phyloP scores from a whole-genome alignment of 1,140 invertebrate genomes.

The Drosophila serrata region DNA sequence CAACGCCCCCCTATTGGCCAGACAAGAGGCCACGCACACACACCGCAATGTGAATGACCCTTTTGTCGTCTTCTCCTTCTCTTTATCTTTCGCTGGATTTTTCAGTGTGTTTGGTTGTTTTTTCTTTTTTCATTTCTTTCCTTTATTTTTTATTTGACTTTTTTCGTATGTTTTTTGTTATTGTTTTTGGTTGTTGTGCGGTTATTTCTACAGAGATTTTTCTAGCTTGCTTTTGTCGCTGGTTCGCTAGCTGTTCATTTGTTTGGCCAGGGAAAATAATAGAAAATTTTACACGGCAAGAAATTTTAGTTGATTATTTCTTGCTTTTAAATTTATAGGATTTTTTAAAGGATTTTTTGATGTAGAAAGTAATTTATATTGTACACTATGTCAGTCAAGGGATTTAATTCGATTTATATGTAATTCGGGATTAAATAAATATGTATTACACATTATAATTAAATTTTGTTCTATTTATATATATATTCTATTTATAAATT shows the following conservation, averaged over 20 bases:
- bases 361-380: background rate
- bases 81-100: constrained; percentile 32
- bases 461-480: background rate
- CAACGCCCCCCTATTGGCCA: constrained; percentile 21
- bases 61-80: constrained; percentile 56
- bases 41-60: constrained; percentile 71
- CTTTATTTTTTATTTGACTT: constrained; percentile 6
- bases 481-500: background rate
- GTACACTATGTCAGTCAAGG: background rate
- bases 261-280: constrained; percentile 50
- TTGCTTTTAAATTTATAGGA: background rate
- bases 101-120: constrained; percentile 34
- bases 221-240: constrained; percentile 23
- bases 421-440: background rate
- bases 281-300: constrained; percentile 20
- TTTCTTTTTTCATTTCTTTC: constrained; percentile 13
- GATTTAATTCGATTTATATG: background rate
- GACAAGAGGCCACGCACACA: constrained; percentile 52
- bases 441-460: background rate
- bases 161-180: constrained; percentile 30
- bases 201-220: constrained; percentile 51
- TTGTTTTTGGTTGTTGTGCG: constrained; percentile 37
- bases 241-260: constrained; percentile 25
- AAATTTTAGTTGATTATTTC: background rate
- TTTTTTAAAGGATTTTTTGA: background rate